Base-by-base conservation (phyloP, 2,113 vertebrate genomes). In the Phalacrocorax brasilianus region DNA sequence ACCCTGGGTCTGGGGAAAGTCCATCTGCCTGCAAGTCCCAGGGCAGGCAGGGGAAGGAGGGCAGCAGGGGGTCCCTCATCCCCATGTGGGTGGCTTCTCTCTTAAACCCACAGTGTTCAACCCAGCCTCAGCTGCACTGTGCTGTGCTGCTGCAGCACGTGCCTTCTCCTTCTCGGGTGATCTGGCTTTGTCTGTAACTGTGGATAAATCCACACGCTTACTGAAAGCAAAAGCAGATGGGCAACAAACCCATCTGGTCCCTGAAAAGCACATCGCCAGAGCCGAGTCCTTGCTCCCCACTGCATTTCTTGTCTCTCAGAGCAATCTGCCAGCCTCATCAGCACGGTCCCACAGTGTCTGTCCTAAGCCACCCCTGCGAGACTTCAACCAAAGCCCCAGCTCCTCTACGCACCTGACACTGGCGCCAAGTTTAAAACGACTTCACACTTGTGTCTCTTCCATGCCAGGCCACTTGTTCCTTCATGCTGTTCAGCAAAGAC, bases 181-280 rank as follows among this genome's bases (percentile, higher is more conserved):
- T 86, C 62, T 66, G 75, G 72, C 52, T 91, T 59, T 32, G 28
- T 50, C 42, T 76, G 61, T 53, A 52, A 14, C 44, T 19, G 47
- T 14, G 21, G 26, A 9, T 74, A 75, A 35, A 71, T 35, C 59
- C 22, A 0, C 73, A 49, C 12, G 6, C 24, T 83, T 40, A 14
- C 27, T 5, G 66, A 91, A 75, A 42, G 49, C 27, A 91, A 30
- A 78, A 93, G 50, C 82, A 90, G 79, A 26, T 53, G 45, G 59
- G 38, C 0, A 0, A 73, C 1, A 4, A 65, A 42, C 16, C 20
- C 42, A 71, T 22, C 68, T 35, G 32, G 45, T 74, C 50, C 38
- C 76, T 3, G 2, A 85, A 74, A 77, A 89, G 50, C 0, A 0
- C 38, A 26, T 33, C 5, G 0, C 5, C 0, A 0, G 20, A 71